Evolutionary conservation across 2,888 invertebrate genomes (phyloP), one percentile per base, ranked within the genome.

Genomic region (Chrysopilus asiliformis): DNA sequence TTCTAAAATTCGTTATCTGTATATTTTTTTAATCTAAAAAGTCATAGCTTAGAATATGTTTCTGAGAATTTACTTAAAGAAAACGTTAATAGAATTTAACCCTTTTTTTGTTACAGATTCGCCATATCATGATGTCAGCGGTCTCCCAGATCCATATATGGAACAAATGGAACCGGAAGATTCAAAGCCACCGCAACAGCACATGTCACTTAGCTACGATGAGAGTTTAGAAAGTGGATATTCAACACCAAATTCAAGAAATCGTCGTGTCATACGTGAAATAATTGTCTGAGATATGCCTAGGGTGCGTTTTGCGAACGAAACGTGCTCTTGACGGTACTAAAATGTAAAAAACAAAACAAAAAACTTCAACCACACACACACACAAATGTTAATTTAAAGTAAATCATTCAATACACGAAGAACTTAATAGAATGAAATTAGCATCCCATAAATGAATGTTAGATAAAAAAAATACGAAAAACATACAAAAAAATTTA

Each of bases 151-250:
- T 67, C 82, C 85, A 31, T 89, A 86, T 66, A 72, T 81, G 72
- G 85, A 79, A 54, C 76, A 74, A 56, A 71, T 78, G 67, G 87
- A 87, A 52, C 78, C 82, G 56, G 86, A 87, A 64, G 64, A 64
- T 52, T 53, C 59, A 48, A 55, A 62, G 52, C 56, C 58, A 45
- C 83, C 85, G 20, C 80, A 84, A 40, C 80, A 80, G 55, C 86
- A 86, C 62, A 76, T 86, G 64, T 85, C 85, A 41, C 74, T 89
- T 50, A 83, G 84, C 58, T 90, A 90, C 66, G 90, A 91, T 67
- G 90, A 90, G 68, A 87, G 86, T 51, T 72, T 89, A 35, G 91
- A 90, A 67, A 87, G 87, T 44, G 91, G 90, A 36, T 90, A 90
- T 66, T 90, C 90, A 46, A 90, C 91, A 49, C 90, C 90, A 44